Conservation (phyloP, 2,797 vertebrate genomes). For the Bradypodion pumilum region DNA sequence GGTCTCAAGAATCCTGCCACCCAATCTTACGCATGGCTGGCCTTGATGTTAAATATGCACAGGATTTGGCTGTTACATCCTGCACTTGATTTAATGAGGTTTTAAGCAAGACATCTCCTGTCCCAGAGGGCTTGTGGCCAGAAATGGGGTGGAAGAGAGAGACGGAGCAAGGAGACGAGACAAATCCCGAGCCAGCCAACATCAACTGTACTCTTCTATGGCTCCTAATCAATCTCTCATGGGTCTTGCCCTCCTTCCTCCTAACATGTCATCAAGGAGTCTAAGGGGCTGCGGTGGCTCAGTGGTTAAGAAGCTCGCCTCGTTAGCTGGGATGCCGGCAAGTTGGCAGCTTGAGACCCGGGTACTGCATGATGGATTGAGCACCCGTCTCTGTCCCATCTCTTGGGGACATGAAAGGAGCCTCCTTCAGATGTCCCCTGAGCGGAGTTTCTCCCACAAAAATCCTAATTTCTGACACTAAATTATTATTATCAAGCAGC, state of each 20-base stretch:
- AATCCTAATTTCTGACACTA: no score
- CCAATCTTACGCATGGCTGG: neutral
- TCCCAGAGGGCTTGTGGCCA: neutral
- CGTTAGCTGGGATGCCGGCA: no score
- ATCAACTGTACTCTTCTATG: neutral
- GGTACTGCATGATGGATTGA: no score
- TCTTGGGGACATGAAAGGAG: no score
- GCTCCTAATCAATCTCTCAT: neutral
- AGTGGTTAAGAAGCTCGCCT: no score
- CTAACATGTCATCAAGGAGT: neutral
- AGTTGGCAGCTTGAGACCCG: no score
- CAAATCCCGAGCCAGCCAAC: neutral
- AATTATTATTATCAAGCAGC: no score
- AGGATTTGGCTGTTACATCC: neutral
- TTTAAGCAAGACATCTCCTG: neutral
- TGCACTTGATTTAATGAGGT: neutral
- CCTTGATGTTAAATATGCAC: neutral
- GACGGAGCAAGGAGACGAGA: neutral
- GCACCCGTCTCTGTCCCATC: no score
- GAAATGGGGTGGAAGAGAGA: neutral
- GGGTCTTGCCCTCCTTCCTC: neutral
- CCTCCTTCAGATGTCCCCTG: no score
- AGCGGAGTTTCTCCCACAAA: no score
- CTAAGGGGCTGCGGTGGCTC: no score
- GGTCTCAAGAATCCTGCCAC: neutral